Percentiles rank a stretch among this genome's conserved stretches.
Evolutionary conservation across 1,140 invertebrate genomes (phyloP).

Genomic region (Hylyphantes graminicola): DNA sequence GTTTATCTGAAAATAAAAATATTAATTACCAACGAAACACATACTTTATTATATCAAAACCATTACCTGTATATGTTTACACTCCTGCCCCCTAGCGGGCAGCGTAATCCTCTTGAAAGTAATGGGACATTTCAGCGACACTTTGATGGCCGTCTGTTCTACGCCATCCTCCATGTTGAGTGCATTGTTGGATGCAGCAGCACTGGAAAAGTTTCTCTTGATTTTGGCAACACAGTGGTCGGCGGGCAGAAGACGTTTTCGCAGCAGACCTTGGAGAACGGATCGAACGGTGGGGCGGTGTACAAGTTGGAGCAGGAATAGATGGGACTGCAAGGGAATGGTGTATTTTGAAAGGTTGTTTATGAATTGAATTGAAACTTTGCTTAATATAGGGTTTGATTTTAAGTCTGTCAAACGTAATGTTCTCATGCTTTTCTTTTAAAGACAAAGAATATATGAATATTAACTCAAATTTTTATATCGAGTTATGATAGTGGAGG

Average conservation of each 20-base stretch:
- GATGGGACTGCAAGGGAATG: constrained; percentile 81
- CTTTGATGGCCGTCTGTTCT: constrained; percentile 88
- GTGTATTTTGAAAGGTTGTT: too few species aligned
- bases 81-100: constrained; percentile 92
- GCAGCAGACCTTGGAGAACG: constrained; percentile 88
- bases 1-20: too few species aligned
- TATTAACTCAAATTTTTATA: too few species aligned
- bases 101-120: constrained; percentile 93
- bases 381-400: too few species aligned
- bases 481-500: too few species aligned
- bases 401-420: too few species aligned
- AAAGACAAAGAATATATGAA: too few species aligned
- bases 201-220: constrained; percentile 89
- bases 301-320: constrained; percentile 95
- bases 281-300: constrained; percentile 92
- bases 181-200: constrained; percentile 43
- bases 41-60: not conserved
- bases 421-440: too few species aligned
- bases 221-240: constrained; percentile 96
- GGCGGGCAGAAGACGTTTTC: constrained; percentile 88
- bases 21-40: too few species aligned
- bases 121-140: constrained; percentile 94
- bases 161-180: constrained; percentile 70
- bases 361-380: too few species aligned
- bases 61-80: constrained; percentile 88